Evolutionary conservation across 2,888 invertebrate species (phyloP).

Genomic region (Mimas tiliae): DNA sequence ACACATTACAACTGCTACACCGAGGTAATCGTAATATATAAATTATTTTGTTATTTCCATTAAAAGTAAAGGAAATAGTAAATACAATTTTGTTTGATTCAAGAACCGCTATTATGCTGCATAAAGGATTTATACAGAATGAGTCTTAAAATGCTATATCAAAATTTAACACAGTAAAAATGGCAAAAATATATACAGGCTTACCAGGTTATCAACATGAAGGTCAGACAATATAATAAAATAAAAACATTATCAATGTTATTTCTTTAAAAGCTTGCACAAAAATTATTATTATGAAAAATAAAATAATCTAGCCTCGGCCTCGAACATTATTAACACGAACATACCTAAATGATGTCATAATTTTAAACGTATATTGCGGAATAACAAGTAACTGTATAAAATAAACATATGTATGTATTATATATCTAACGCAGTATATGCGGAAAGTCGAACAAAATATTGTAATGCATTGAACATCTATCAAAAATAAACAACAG

Average conservation of each 20-base stretch:
- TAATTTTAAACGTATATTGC: conserved; percentile 17
- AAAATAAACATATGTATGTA: background rate
- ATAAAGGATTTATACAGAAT: no score
- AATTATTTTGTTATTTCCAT: no score
- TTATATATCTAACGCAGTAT: background rate
- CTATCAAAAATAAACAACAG: conserved; percentile 7
- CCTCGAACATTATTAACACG: conserved; percentile 13
- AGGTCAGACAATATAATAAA: background rate
- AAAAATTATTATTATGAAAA: conserved; percentile 9
- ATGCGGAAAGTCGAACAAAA: conserved; percentile 33
- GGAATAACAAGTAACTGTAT: conserved; percentile 21
- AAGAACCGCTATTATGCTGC: background rate
- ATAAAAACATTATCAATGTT: background rate
- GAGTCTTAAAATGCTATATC: no score
- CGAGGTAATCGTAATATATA: no score
- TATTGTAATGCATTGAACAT: conserved; percentile 14
- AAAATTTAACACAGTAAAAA: no score
- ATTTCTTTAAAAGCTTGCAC: background rate
- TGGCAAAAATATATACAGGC: no score
- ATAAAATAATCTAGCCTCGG: conserved; percentile 1
- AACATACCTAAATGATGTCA: conserved; percentile 18
- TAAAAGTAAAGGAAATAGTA: no score
- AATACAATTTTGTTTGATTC: background rate
- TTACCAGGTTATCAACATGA: no score
- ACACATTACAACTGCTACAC: no score